Evolutionary conservation across 2,888 invertebrate genomes (phyloP).

Genomic region (Frankliniella fusca): DNA sequence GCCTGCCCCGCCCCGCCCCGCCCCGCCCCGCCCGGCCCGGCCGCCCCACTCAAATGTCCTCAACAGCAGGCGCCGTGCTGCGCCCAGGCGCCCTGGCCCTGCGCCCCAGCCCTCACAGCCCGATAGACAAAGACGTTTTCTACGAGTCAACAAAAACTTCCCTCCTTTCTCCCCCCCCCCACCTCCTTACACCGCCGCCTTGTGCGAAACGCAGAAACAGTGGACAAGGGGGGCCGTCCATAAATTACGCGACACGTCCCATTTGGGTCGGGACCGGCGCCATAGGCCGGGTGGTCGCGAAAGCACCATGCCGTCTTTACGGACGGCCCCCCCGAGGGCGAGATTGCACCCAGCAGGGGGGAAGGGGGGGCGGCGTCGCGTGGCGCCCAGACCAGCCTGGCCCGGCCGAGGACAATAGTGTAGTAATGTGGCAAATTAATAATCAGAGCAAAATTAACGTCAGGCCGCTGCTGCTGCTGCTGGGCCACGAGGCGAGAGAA

Average conservation of each 20-base stretch:
- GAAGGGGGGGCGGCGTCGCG: neutral
- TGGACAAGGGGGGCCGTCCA: no score
- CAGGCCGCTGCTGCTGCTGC: no score
- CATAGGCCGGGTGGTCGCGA: neutral
- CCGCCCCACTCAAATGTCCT: neutral
- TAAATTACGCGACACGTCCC: no score
- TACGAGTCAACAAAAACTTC: neutral
- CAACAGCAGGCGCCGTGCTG: neutral
- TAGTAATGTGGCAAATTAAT: constrained; percentile 21
- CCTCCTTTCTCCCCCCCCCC: neutral
- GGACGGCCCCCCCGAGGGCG: neutral
- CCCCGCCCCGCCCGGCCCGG: neutral
- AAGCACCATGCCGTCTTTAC: no score
- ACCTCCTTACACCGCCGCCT: neutral
- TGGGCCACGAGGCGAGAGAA: neutral
- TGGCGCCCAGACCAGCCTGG: neutral
- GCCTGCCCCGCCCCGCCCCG: no score
- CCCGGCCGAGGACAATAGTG: neutral
- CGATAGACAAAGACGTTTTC: neutral
- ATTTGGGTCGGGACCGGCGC: neutral
- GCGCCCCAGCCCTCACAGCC: neutral
- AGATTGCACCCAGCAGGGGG: neutral
- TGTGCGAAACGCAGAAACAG: neutral
- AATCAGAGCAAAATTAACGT: constrained; percentile 14
- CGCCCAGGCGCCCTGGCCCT: neutral